Base-by-base conservation (phyloP, 2,113 vertebrate genomes). In the Hypocryptadius cinnamomeus region DNA sequence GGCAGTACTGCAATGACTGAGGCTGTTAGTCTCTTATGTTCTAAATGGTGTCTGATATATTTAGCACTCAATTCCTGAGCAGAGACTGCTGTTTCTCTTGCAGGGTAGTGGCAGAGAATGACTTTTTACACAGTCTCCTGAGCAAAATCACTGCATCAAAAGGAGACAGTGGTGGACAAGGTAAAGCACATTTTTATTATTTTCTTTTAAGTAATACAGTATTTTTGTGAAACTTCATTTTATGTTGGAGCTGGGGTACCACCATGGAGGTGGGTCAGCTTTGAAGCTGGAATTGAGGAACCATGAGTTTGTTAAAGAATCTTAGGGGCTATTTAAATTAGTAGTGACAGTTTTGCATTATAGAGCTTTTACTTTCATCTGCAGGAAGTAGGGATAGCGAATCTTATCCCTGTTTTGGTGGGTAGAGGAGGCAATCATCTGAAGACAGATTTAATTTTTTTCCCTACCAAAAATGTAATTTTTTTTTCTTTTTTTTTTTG, bases 141-240 rank as follows among this genome's bases (percentile, higher is more conserved):
- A 98, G 98, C 97, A 99, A 99, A 97, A 98, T 99, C 89, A 99
- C 98, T 27, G 96, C 99, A n/a, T 98, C 96, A 21, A 98, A 99
- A 95, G 99, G 98, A 84, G 99, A 99, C 96, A 99, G 99, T 25
- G 99, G 98, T 76, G 99, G 99, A 50, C 99, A 99, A 99, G 99
- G 99, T 99, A 97, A 83, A 80, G 54, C 27, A 53, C 27, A 18
- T 4, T 77, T 42, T 31, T 7, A 13, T 48, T 27, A 5, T 57
- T 25, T 53, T 53, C 9, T 24, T 71, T 7, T 8, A 31, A 63
- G 20, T 40, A 48, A 59, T 10, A 19, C 2, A 0, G 7, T 30
- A 1, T 51, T 76, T 76, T 42, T 56, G 10, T 66, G 51, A 15
- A 37, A 54, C 13, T 66, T 70, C 0, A 11, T 79, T 79, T 81